These are phyloP conservation scores for Acrobeloides nanus DNA, from an alignment of 2,888 invertebrate genomes.

Conservation along the genomic window DNA sequence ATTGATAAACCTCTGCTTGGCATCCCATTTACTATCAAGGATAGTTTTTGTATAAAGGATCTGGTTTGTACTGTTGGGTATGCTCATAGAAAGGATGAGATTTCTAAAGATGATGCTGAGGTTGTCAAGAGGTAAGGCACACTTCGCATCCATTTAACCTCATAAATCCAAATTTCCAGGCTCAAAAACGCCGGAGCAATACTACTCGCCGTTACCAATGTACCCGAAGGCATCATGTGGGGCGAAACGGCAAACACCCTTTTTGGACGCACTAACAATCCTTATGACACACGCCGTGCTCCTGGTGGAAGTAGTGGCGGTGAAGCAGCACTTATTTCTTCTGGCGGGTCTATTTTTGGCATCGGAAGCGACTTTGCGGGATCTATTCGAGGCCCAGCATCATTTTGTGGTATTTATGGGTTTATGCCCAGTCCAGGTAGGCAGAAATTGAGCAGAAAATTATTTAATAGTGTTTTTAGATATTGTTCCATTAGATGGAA, in stretches of 20 bases:
- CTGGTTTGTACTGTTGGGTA: slow-evolving; percentile 12
- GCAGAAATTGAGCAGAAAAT: no score
- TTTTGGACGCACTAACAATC: slow-evolving; percentile 18
- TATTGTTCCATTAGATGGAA: no score
- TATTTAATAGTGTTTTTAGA: no score
- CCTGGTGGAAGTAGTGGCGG: slow-evolving; percentile 59
- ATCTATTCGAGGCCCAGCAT: slow-evolving; percentile 57
- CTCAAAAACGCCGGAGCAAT: slow-evolving; percentile 28
- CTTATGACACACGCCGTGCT: slow-evolving; percentile 25
- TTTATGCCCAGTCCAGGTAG: no score
- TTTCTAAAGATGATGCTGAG: slow-evolving; percentile 11
- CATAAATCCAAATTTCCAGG: neutral
- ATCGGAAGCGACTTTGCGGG: slow-evolving; percentile 58
- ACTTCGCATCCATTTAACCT: no score
- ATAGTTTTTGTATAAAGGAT: slow-evolving; percentile 12
- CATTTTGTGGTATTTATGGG: slow-evolving; percentile 56
- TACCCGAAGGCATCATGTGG: slow-evolving; percentile 12
- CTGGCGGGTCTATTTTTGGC: slow-evolving; percentile 57
- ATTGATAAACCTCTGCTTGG: slow-evolving; percentile 17
- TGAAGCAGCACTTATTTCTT: slow-evolving; percentile 56
- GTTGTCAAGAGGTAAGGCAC: no score
- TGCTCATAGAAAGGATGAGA: slow-evolving; percentile 1
- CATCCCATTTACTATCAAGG: slow-evolving; percentile 22
- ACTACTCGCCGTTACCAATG: slow-evolving; percentile 59
- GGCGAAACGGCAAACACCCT: slow-evolving; percentile 75